Conservation (phyloP, 2,888 invertebrate species). For the Netelia inedita region DNA sequence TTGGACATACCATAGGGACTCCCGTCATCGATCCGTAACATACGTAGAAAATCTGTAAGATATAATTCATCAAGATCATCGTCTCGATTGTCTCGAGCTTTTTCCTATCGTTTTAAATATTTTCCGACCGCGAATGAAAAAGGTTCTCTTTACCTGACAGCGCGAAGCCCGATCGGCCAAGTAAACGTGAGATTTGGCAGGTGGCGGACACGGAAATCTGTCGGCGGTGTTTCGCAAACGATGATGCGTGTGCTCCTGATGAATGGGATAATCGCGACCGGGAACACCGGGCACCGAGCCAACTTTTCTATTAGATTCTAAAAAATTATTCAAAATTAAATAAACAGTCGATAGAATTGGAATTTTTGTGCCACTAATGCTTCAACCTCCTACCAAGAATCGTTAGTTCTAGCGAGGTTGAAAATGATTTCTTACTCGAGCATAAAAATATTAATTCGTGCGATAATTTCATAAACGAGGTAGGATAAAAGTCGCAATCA, state of each 20-base stretch:
- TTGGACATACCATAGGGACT: conserved; percentile 82
- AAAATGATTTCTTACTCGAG: no score
- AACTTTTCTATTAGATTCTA: conserved; percentile 68
- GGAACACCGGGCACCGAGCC: conserved; percentile 79
- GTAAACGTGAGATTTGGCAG: conserved; percentile 75
- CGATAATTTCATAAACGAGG: not conserved
- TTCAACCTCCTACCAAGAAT: no score
- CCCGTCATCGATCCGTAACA: conserved; percentile 80
- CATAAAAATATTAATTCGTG: no score
- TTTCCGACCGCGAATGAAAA: not conserved
- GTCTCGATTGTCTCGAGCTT: not conserved
- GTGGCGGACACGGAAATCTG: conserved; percentile 75
- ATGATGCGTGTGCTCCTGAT: conserved; percentile 71
- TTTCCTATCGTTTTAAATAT: not conserved
- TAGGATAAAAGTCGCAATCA: not conserved
- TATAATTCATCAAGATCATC: not conserved
- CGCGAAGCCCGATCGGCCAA: conserved; percentile 79
- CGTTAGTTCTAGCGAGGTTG: no score
- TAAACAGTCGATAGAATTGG: conserved; percentile 9
- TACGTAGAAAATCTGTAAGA: conserved; percentile 80
- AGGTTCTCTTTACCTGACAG: conserved; percentile 78
- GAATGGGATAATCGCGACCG: conserved; percentile 78
- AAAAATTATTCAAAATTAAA: conserved; percentile 4
- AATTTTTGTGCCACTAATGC: not conserved
- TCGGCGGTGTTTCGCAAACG: conserved; percentile 68